phyloP scores from a whole-genome alignment of 2,113 vertebrate genomes.

The Nycticorax nycticorax region DNA sequence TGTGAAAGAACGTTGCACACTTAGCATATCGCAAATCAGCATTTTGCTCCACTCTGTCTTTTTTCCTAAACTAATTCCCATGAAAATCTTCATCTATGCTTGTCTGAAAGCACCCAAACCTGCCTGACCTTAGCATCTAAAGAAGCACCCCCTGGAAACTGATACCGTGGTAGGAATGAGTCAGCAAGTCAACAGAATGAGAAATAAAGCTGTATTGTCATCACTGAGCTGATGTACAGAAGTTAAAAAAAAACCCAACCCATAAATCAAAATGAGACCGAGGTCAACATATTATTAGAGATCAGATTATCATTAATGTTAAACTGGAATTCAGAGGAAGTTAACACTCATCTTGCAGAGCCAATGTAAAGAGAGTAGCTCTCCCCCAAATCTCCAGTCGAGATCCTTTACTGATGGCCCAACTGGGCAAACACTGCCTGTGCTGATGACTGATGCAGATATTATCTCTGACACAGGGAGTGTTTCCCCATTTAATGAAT shows the following conservation, averaged over 20 bases:
- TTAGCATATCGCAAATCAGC: neutral
- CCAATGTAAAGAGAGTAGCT: neutral
- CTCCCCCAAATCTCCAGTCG: neutral
- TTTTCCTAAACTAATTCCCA: neutral
- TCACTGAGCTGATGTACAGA: neutral
- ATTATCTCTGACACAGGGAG: neutral
- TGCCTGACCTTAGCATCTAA: neutral
- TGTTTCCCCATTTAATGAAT: neutral
- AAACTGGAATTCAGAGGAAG: neutral
- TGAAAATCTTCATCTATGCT: neutral
- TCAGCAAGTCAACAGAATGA: neutral
- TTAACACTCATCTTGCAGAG: neutral
- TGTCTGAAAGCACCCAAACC: neutral
- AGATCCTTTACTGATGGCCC: neutral
- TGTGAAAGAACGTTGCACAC: neutral
- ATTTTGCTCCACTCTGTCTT: neutral
- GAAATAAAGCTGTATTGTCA: neutral
- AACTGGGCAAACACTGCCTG: neutral
- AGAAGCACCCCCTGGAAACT: neutral
- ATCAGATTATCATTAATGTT: neutral
- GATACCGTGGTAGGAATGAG: neutral
- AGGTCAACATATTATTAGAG: neutral
- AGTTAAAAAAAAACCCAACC: neutral
- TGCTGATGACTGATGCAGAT: neutral
- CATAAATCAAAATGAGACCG: neutral